Evolutionary conservation across 2,113 vertebrate genomes (phyloP).

Genomic region (Pseudonaja textilis): DNA sequence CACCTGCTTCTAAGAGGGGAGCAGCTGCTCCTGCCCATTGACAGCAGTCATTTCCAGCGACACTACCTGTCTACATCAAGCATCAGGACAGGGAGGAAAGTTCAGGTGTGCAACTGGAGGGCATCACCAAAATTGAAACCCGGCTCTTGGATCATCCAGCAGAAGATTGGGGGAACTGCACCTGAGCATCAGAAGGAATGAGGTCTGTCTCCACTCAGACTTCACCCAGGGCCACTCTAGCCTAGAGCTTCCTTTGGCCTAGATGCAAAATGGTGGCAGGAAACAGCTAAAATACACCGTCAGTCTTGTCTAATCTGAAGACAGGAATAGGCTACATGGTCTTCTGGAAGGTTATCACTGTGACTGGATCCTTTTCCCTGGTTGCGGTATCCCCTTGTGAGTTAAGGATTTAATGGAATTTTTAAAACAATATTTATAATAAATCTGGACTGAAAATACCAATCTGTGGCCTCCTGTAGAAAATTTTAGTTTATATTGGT

Average conservation of each 20-base stretch:
- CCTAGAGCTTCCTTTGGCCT: not conserved
- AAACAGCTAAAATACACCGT: not conserved
- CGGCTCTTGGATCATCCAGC: not conserved
- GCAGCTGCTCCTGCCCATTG: not conserved
- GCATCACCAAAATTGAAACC: not conserved
- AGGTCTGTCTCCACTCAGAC: not conserved
- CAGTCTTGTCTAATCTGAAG: not conserved
- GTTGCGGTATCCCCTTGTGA: conserved; percentile 9
- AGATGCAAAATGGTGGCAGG: not conserved
- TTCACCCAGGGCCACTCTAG: not conserved
- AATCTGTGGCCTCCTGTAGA: not conserved
- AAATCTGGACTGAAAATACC: conserved; percentile 12
- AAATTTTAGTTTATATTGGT: not conserved
- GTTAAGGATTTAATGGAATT: conserved; percentile 15
- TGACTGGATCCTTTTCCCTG: not conserved
- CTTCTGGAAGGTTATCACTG: not conserved
- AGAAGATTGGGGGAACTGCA: not conserved
- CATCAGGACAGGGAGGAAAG: not conserved
- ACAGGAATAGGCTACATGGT: not conserved
- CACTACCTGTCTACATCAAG: not conserved
- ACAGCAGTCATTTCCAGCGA: not conserved
- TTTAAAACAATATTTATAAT: conserved; percentile 37
- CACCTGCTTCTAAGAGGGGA: not conserved
- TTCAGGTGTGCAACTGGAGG: not conserved
- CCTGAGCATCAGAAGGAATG: not conserved